Evolutionary conservation across 2,888 invertebrate genomes (phyloP).

Genomic region (Amblyjoppa proteus): DNA sequence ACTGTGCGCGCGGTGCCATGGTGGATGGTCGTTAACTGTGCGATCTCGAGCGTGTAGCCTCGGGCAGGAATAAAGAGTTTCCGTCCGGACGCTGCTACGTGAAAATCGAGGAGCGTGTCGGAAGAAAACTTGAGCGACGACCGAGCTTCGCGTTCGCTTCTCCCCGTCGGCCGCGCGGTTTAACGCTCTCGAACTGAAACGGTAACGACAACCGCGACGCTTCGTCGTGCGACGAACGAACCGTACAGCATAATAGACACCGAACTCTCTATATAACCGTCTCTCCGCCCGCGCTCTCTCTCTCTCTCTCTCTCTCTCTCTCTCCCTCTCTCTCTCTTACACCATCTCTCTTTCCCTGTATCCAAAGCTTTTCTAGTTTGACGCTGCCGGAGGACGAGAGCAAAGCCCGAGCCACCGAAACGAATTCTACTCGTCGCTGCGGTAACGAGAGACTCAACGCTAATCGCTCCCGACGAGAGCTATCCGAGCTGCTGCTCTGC

Average conservation of each 20-base stretch:
- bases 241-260: constrained; percentile 27
- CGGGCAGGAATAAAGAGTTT: constrained; percentile 51
- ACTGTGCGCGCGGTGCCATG: constrained; percentile 22
- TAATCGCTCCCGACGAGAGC: constrained; percentile 2
- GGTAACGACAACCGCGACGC: constrained; percentile 55
- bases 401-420: constrained; percentile 35
- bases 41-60: constrained; percentile 53
- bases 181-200: constrained; percentile 61
- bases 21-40: constrained; percentile 50
- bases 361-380: neutral
- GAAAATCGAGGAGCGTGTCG: constrained; percentile 53
- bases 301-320: too few relatives aligned
- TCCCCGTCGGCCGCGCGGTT: constrained; percentile 57
- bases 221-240: constrained; percentile 52
- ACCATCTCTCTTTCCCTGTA: neutral
- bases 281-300: neutral
- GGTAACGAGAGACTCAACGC: constrained; percentile 53
- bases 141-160: constrained; percentile 25
- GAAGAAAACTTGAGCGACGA: constrained; percentile 43
- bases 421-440: constrained; percentile 29
- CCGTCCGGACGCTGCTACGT: constrained; percentile 10
- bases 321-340: too few relatives aligned
- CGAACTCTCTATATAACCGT: neutral
- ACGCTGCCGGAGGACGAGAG: constrained; percentile 2
- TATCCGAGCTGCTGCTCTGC: neutral